Evolutionary conservation across 2,888 invertebrate species (phyloP), one percentile per base, ranked within the genome.

Genomic region (Tetheella fluctuosa): DNA sequence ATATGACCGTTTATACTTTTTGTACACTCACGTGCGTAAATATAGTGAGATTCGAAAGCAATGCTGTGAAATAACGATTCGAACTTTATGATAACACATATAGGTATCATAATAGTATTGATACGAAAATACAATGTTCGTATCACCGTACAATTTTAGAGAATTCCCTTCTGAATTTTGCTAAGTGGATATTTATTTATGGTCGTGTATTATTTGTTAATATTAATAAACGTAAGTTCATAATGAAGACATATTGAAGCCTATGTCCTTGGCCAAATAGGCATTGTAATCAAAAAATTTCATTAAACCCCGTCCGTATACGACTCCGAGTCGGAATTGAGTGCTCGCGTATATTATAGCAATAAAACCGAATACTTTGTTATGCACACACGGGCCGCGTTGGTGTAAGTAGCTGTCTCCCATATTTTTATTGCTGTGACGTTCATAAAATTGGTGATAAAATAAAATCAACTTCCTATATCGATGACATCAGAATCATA

Each of bases 281-380:
- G 68, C 62, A 63, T 64, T 69, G 75, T 76, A 75, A 79, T 79
- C 71, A 75, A 79, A 80, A 79, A 79, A 80, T 65, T 75, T 78
- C 75, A 79, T 80, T 78, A 77, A 73, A 66, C 65, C 69, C 69
- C 48, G 48, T 48, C 48, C 48, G 48, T 65, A 68, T 67, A 62
- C 57, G 65, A 64, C 64, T 54, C 17, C 1, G 64, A 71, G 69
- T 69, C 64, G 42, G 69, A 73, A 80, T 79, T 79, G 77, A 81
- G 78, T 76, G 73, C 73, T 75, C 66, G 70, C 73, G 73, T 79
- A 78, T 81, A 77, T 79, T 77, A 78, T 77, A 70, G 76, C 76
- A 80, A 81, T 84, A 82, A 81, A 84, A 79, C 73, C 69, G 67
- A 75, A 83, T 79, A 80, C 77, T 81, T 80, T 77, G 77, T 80